phyloP scores from a whole-genome alignment of 2,113 vertebrate genomes.

The Ophiodon elongatus region DNA sequence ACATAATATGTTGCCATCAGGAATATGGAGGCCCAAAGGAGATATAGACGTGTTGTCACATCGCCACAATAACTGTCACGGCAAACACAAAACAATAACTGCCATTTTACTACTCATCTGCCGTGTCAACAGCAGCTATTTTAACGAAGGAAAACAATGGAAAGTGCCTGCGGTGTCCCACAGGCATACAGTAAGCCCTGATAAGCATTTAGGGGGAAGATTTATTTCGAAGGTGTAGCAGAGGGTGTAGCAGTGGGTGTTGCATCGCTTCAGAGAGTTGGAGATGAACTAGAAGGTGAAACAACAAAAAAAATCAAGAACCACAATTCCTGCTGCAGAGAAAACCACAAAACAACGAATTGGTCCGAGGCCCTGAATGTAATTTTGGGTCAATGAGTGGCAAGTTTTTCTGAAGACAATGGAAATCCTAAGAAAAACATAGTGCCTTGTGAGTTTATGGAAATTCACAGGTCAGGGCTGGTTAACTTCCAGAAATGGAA shows the following conservation, averaged over 20 bases:
- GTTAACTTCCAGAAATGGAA: background rate
- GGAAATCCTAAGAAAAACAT: background rate
- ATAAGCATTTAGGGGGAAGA: background rate
- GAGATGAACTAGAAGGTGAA: background rate
- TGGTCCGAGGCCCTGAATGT: background rate
- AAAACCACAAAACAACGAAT: background rate
- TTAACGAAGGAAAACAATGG: background rate
- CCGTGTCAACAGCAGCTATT: background rate
- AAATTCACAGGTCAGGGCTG: background rate
- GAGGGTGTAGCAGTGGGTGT: background rate
- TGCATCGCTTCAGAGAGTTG: background rate
- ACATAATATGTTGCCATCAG: background rate
- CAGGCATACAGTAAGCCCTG: background rate
- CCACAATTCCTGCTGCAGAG: background rate
- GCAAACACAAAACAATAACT: slow-evolving; percentile 1
- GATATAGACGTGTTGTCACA: background rate
- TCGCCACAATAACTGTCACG: background rate
- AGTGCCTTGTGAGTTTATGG: background rate
- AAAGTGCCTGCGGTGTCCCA: background rate
- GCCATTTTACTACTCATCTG: background rate
- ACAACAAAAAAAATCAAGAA: background rate
- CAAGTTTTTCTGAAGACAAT: slow-evolving; percentile 17
- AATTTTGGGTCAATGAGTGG: background rate
- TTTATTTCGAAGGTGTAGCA: too few species aligned
- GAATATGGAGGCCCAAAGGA: background rate